Conservation (phyloP, 2,113 vertebrate genomes). For the Perca schrenkii region DNA sequence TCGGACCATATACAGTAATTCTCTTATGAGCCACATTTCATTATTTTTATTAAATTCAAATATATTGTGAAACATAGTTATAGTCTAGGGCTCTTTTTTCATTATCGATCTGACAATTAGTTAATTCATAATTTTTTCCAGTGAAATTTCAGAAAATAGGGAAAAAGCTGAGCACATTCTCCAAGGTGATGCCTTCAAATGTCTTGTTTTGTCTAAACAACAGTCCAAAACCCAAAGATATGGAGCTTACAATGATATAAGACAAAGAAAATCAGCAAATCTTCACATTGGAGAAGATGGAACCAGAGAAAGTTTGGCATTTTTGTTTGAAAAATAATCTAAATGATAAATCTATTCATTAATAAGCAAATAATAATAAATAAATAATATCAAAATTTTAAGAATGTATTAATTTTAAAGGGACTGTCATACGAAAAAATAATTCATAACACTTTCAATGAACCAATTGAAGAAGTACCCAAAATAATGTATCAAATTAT, state of each 20-base stretch:
- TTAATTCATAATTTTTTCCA: neutral
- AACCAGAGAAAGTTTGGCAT: neutral
- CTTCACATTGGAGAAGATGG: neutral
- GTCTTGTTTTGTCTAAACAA: neutral
- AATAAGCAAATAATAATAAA: neutral
- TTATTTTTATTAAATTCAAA: conserved; percentile 23
- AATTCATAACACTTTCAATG: neutral
- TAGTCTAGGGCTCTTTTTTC: no score
- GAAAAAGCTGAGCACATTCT: neutral
- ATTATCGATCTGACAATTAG: no score
- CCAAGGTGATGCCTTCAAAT: neutral
- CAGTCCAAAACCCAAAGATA: neutral
- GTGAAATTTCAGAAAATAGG: neutral
- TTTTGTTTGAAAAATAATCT: neutral
- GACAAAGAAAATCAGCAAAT: neutral
- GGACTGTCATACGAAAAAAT: neutral
- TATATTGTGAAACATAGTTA: neutral
- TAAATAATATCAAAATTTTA: neutral
- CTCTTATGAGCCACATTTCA: conserved; percentile 15
- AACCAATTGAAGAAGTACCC: neutral
- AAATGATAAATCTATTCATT: neutral
- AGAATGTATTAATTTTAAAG: neutral
- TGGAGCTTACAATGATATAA: neutral
- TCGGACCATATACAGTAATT: conserved; percentile 33
- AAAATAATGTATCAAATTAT: neutral